These are phyloP conservation scores for Philotrypesis tridentata DNA, from an alignment of 1,140 invertebrate genomes.

Conservation along the genomic window DNA sequence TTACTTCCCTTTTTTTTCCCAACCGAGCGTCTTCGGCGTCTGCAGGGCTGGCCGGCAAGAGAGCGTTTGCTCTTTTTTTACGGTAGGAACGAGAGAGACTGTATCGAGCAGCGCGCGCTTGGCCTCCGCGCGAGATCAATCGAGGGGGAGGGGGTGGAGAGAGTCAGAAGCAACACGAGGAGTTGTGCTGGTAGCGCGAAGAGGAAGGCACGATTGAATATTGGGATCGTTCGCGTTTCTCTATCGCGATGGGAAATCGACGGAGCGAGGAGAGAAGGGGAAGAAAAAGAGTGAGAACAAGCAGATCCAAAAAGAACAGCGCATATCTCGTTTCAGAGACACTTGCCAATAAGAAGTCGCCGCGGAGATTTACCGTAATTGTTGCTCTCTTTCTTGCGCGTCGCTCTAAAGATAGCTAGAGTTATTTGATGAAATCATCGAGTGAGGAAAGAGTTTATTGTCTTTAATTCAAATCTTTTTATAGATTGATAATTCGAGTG, in stretches of 20 bases:
- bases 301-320: neutral
- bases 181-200: neutral
- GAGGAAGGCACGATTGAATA: constrained; percentile 16
- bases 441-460: too few relatives aligned
- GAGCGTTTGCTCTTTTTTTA: neutral
- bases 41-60: neutral
- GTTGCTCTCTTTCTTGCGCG: too few relatives aligned
- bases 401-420: too few relatives aligned
- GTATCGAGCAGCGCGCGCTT: neutral
- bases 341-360: neutral
- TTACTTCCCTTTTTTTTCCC: neutral
- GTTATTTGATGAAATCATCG: too few relatives aligned
- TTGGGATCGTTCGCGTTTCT: neutral
- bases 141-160: too few relatives aligned
- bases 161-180: constrained; percentile 21
- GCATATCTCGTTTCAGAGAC: neutral
- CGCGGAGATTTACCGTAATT: neutral
- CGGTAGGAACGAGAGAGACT: neutral
- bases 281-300: neutral
- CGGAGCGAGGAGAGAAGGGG: neutral
- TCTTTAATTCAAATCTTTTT: too few relatives aligned
- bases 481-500: too few relatives aligned
- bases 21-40: neutral
- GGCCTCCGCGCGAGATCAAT: constrained; percentile 18
- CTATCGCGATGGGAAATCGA: constrained; percentile 14